Conservation (phyloP, 2,888 invertebrate species). For the Cephalotes varians region DNA sequence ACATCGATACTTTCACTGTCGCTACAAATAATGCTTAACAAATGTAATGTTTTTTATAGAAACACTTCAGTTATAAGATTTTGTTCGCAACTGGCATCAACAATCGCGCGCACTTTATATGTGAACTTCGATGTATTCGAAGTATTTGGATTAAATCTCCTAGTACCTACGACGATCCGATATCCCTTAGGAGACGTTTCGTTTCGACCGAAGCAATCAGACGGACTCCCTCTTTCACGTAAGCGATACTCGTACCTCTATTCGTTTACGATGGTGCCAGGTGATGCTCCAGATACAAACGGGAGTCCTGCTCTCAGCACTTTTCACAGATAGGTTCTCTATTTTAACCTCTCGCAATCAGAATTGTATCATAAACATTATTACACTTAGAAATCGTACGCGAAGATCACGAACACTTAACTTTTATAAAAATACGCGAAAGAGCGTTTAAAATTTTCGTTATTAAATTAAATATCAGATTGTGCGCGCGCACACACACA, state of each 20-base stretch:
- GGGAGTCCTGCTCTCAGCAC: slow-evolving; percentile 17
- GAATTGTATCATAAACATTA: neutral
- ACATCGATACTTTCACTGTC: neutral
- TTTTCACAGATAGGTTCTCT: slow-evolving; percentile 18
- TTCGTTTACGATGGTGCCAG: slow-evolving; percentile 37
- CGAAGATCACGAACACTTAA: neutral
- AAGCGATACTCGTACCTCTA: slow-evolving; percentile 38
- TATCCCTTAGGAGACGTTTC: slow-evolving; percentile 47
- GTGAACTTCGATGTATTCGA: slow-evolving; percentile 16
- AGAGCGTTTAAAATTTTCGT: neutral
- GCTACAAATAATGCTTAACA: neutral
- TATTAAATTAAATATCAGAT: neutral
- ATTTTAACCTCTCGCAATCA: slow-evolving; percentile 22
- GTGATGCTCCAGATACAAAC: slow-evolving; percentile 40
- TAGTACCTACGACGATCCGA: slow-evolving; percentile 24
- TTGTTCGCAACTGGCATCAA: neutral
- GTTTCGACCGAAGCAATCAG: slow-evolving; percentile 31
- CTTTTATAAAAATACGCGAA: neutral
- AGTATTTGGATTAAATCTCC: slow-evolving; percentile 53
- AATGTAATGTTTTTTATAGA: neutral
- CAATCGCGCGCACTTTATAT: neutral
- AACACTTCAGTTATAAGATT: neutral
- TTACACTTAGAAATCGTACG: neutral
- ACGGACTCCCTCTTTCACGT: slow-evolving; percentile 35
- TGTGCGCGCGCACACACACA: too few species aligned